Evolutionary conservation across 2,113 vertebrate genomes (phyloP), one percentile per base, ranked within the genome.

Genomic region (Perca flavescens): DNA sequence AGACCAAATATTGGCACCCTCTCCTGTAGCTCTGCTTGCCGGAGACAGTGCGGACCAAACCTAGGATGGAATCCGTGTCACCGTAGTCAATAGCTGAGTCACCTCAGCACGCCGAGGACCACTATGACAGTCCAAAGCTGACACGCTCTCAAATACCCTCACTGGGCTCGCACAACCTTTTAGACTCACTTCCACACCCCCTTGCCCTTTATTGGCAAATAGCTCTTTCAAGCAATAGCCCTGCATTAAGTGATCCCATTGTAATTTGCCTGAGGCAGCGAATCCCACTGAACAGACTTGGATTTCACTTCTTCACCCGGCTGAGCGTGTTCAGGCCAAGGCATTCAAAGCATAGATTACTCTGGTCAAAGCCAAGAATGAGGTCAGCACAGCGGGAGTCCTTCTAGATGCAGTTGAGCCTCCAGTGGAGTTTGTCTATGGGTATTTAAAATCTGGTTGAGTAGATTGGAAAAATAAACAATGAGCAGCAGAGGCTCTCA

Each of bases 321-420:
- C 63, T 80, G 63, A 91, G 87, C 46, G 57, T 80, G 83, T 15
- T 49, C 79, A 63, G 84, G 74, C 86, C 62, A 25, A 75, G 78
- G 80, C 84, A 86, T 90, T 90, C 82, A 90, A 81, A 86, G 90
- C 88, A 87, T 91, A 94, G 90, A 93, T 91, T 92, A 92, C 91
- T 77, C 75, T 75, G 89, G 86, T 80, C 89, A 83, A 77, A 88
- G 83, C 75, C 85, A 79, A 88, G 83, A 92, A 92, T 92, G 88
- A 94, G 93, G 93, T 91, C 93, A 94, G 72, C 85, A 70, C 92
- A 91, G 89, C 71, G 25, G 91, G 92, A 87, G 89, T 77, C 86
- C 85, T 68, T 85, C 84, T 79, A 76, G 75, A 88, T 90, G 83
- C 86, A 88, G 86, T 60, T 80, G 88, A 88, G 80, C 82, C 84